Base-by-base conservation (phyloP, 2,113 vertebrate genomes). In the Ceyx cyanopectus region DNA sequence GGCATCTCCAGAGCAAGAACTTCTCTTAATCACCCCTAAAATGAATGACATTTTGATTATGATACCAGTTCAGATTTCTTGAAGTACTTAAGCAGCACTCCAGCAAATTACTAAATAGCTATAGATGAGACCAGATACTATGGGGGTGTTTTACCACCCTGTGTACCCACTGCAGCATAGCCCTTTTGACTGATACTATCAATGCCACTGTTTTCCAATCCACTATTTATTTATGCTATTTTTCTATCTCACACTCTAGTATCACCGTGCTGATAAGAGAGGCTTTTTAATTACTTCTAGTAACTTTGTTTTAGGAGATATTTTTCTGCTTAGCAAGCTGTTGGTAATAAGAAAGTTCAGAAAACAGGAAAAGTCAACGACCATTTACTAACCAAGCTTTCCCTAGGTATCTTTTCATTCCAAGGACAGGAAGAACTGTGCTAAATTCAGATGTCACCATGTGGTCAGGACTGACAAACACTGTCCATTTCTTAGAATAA, bases 401-500 rank as follows among this genome's bases (percentile, higher is more conserved):
- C 57, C 46, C 45, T 32, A 72, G 20, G 14, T 41, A 53, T 77
- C 43, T 63, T 87, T 90, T 66, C 43, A 54, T 62, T 84, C 41
- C 20, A 56, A 70, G 45, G 48, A 91, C n/a, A 88, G 32, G 24
- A 51, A 63, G 81, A 85, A 81, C 11, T 15, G 16, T 46, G 30
- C 65, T 87, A 81, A 94, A 92, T 78, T 90, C 51, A 94, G 75
- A 89, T 57, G 62, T 81, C 86, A 85, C 81, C 74, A 74, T 70
- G 76, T 76, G 86, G 68, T 82, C 80, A 95, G 65, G 79, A 7
- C n/a, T 85, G 50, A 76, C 70, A 86, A 94, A 83, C 67, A 72
- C 9, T 65, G 84, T 86, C 70, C 65, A 61, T 83, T 90, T 90
- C 80, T 89, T 90, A 85, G 73, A 94, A 92, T 63, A 91, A 92